These are phyloP conservation scores for Cyprinodon diabolis DNA, from an alignment of 2,797 vertebrate genomes.

Conservation along the genomic window DNA sequence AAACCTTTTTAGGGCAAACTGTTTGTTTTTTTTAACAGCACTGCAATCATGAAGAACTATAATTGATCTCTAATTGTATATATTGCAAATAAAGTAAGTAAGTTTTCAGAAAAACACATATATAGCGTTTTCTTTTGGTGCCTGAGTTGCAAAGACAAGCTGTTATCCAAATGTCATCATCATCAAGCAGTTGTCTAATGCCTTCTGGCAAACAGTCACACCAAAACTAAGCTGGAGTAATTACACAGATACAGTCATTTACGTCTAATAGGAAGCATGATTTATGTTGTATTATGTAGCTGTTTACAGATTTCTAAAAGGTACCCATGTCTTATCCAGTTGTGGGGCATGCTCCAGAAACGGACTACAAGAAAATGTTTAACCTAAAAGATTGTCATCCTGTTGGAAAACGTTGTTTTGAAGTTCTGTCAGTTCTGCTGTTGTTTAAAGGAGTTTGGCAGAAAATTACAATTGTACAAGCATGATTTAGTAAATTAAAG, in stretches of 20 bases:
- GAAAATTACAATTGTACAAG: not conserved
- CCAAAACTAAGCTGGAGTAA: conserved; percentile 35
- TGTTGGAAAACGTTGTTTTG: not conserved
- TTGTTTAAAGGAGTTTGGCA: not conserved
- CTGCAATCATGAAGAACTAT: not conserved
- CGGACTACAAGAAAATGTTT: not conserved
- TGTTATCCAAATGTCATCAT: conserved; percentile 3
- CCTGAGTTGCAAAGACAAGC: not conserved
- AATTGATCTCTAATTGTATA: not conserved
- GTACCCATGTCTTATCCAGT: conserved; percentile 11
- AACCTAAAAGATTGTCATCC: not conserved
- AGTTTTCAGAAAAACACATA: not conserved
- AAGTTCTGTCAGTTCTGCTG: not conserved
- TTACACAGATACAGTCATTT: conserved; percentile 26
- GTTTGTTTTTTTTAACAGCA: not conserved
- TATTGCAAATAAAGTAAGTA: not conserved
- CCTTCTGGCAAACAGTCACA: conserved; percentile 30
- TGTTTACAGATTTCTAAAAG: conserved; percentile 36
- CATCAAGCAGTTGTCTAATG: conserved; percentile 5
- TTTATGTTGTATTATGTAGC: conserved; percentile 31
- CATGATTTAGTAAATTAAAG: conserved; percentile 1
- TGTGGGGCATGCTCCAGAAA: not conserved
- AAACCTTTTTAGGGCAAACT: not conserved
- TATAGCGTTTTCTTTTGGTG: not conserved
- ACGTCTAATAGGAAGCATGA: conserved; percentile 29